Base-by-base conservation (phyloP, 2,797 vertebrate species). In the Sebastes umbrosus region DNA sequence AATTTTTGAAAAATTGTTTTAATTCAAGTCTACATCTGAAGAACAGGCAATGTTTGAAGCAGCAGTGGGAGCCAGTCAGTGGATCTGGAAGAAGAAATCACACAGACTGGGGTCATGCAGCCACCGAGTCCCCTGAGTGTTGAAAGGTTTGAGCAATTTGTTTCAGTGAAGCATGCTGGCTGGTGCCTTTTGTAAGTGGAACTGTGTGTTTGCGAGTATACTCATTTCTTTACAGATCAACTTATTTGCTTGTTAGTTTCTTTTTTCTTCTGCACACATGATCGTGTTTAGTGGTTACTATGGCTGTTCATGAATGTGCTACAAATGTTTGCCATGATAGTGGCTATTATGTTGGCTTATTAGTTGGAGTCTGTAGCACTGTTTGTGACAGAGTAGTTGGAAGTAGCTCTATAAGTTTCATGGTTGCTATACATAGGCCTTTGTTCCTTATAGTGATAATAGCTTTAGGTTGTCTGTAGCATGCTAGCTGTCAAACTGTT, bases 141-240 rank as follows among this genome's bases (percentile, higher is more conserved):
- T 69, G 20, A 60, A 36, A 58, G 29, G 55, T 65, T 66, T 63
- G 55, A 64, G 14, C 52, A 69, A 14, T 85, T 69, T 75, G 34
- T 74, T 27, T 74, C 16, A 63, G 22, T 52, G 62, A 39, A 67
- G 16, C n/a, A 16, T 12, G 52, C 67, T 27, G 52, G 2, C 69
- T 39, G 20, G 3, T 55, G 34, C 8, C 10, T 54, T 67, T 58
- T 57, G 11, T 34, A 43, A 3, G 6, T 25, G 25, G 24, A 57
- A 22, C 22, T 36, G 4, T 16, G 7, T 34, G 13, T 60, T 52
- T 22, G 20, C 34, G 62, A 55, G 13, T 25, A 2, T n/a, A 70
- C 25, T 27, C 52, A 82, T 72, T 43, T 64, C 29, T 58, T 46
- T 13, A 57, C 46, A 66, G 25, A 77, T 58, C 64, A 58, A 13